phyloP scores from a whole-genome alignment of 1,140 invertebrate genomes.

The Hycleus phaleratus region DNA sequence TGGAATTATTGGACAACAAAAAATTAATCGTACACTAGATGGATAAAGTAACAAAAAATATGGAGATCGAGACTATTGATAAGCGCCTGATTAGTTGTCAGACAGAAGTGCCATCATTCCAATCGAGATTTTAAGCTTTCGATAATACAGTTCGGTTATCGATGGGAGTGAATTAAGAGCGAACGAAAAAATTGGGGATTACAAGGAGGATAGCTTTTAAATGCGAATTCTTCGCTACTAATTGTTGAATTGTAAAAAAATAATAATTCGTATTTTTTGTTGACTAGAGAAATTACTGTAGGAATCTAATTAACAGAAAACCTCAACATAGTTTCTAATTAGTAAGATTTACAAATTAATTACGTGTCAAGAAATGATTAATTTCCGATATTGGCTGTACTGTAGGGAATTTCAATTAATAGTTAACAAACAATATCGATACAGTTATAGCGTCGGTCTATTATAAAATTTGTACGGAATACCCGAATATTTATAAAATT shows the following conservation, averaged over 20 bases:
- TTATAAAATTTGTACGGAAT: no score
- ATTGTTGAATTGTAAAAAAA: no score
- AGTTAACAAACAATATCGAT: neutral
- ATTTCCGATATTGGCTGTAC: conserved; percentile 7
- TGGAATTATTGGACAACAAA: no score
- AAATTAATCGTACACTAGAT: no score
- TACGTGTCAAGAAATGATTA: conserved; percentile 21
- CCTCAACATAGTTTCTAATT: conserved; percentile 18
- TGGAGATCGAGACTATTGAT: conserved; percentile 8
- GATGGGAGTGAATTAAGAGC: no score
- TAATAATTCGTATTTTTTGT: no score
- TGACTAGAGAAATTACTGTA: no score
- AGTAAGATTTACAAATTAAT: conserved; percentile 22
- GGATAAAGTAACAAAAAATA: neutral
- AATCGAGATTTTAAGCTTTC: conserved; percentile 20
- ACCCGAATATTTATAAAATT: no score
- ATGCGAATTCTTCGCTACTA: no score
- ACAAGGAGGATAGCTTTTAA: no score
- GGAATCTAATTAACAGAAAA: conserved; percentile 13
- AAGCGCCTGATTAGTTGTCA: conserved; percentile 10
- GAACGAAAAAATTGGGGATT: no score
- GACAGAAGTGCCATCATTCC: conserved; percentile 7
- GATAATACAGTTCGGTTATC: conserved; percentile 7
- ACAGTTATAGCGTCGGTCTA: no score
- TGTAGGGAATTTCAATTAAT: conserved; percentile 13